Evolutionary conservation across 2,888 invertebrate genomes (phyloP), one percentile per base, ranked within the genome.

Genomic region (Steinernema hermaphroditum): DNA sequence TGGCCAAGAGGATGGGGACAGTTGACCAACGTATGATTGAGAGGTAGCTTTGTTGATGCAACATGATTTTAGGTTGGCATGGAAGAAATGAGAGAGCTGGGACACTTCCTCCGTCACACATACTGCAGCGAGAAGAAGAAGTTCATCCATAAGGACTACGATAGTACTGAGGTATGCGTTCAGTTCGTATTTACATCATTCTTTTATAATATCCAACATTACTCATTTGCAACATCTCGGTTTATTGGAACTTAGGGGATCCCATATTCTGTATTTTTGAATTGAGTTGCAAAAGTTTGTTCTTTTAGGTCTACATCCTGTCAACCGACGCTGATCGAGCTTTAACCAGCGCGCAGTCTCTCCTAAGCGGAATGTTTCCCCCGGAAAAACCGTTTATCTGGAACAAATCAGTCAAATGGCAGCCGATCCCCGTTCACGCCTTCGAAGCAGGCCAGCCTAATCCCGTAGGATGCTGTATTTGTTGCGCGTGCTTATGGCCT

Each of bases 321-420:
- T 88, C 88, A 69, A 87, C 88, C 12, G 85, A 87, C 74, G 76
- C 75, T 37, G 87, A 88, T 68, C 74, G 88, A 43, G 87, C 88
- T 1, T 73, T 88, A 72, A 93, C 93, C 92, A 94, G 93, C 73
- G 94, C 93, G 0, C 90, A 92, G 85, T 90, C 92, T 0, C 92
- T 93, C 87, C 89, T 94, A 76, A 93, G 93, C 70, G 94, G 93
- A 0, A 87, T 93, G 69, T 93, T 90, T 86, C 92, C 81, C 12
- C 80, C 83, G 12, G 75, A 72, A 2, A 70, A 70, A 1, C 49
- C 69, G 9, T 75, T 78, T 41, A 43, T 74, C 12, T 80, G 80
- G 76, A 79, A 77, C 41, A 71, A 71, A 19, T 76, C 72, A 27
- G 54, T 76, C 22, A 70, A 76, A 32, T 82, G 82, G 82, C 82